These are phyloP conservation scores for Heliangelus exortis DNA, from an alignment of 2,797 vertebrate species.

Conservation along the genomic window DNA sequence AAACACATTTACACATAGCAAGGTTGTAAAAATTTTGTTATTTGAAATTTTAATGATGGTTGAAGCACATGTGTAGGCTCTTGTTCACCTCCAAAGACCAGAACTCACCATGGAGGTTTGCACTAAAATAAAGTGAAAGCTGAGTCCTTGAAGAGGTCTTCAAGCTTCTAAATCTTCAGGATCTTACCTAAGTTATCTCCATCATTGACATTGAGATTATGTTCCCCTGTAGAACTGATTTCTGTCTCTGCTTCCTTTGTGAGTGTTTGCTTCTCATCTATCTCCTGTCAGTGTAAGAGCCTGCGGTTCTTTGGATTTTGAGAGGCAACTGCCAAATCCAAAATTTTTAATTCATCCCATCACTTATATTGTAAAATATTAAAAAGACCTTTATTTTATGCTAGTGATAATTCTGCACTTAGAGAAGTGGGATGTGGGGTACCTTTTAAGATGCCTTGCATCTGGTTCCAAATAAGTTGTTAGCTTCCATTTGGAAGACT, in stretches of 20 bases:
- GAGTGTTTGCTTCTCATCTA: neutral
- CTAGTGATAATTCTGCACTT: neutral
- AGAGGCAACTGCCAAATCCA: neutral
- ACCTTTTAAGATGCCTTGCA: neutral
- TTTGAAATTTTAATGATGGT: neutral
- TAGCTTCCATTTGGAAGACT: neutral
- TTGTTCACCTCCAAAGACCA: neutral
- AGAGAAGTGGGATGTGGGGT: neutral
- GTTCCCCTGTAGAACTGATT: neutral
- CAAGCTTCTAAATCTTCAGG: neutral
- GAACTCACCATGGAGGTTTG: neutral
- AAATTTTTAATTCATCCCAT: neutral
- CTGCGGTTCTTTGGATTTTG: neutral
- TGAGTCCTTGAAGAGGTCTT: neutral
- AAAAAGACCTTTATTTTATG: neutral
- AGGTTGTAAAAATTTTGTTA: neutral
- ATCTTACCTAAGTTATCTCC: neutral
- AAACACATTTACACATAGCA: neutral
- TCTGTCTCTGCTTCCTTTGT: neutral
- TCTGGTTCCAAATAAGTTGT: neutral
- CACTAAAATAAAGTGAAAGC: neutral
- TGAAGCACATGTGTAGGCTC: neutral
- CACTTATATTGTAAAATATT: neutral
- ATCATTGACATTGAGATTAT: accelerated
- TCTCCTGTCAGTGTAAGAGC: neutral